phyloP scores from a whole-genome alignment of 2,113 vertebrate genomes.

The Mastomys natalensis region DNA sequence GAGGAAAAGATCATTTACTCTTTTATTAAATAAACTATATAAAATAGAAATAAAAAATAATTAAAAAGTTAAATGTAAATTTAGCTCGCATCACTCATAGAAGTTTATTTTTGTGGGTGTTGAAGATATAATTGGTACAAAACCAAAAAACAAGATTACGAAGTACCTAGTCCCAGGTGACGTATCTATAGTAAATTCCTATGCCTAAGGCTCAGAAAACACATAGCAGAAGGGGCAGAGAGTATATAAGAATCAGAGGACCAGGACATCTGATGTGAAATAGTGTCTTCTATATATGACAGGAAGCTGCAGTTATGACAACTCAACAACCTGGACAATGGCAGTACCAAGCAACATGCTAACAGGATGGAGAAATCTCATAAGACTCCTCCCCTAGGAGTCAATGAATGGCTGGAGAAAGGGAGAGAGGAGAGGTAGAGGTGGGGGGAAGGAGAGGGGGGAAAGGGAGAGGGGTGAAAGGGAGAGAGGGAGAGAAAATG shows the following conservation, averaged over 20 bases:
- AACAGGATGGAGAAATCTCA: neutral
- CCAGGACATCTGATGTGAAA: neutral
- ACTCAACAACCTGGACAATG: neutral
- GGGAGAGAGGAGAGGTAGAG: no score
- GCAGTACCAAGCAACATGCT: neutral
- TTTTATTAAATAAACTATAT: slow-evolving; percentile 3
- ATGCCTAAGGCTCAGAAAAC: neutral
- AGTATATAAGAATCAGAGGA: neutral
- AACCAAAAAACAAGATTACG: neutral
- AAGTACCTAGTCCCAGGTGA: neutral
- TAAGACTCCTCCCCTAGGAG: neutral
- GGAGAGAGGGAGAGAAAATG: no score
- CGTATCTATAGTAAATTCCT: neutral
- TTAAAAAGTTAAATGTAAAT: neutral
- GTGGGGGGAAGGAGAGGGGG: no score
- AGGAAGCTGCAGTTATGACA: neutral
- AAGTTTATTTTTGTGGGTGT: neutral
- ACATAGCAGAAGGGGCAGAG: neutral
- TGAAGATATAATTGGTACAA: neutral
- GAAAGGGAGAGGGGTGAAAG: no score
- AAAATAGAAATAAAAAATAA: neutral
- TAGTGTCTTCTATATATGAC: neutral
- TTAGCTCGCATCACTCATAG: neutral
- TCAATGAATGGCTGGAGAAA: neutral
- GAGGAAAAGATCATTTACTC: neutral